Evolutionary conservation across 1,140 invertebrate species (phyloP), one percentile per base, ranked within the genome.

Genomic region (Dufourea novaeangliae): DNA sequence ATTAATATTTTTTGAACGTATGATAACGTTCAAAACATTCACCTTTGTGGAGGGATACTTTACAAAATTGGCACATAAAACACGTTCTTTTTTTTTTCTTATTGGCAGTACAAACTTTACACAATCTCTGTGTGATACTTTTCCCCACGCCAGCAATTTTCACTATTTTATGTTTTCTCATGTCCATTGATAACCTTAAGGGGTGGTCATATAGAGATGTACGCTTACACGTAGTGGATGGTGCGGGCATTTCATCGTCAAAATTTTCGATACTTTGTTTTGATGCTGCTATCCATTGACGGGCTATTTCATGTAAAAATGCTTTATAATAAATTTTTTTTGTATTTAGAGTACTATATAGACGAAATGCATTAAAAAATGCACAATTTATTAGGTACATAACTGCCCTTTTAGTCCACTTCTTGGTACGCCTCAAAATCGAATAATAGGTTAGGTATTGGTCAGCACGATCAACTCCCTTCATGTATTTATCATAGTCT

Each of bases 401-500:
- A 17, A n/a, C 46, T 7, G n/a, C 46, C 20, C 20, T 50, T 50
- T 50, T 50, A 1, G 46, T 50, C 46, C 46, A 50, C 8, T 50
- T 50, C 5, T 6, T 17, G 8, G 17, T 50, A 7, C n/a, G n/a
- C 7, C 46, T 50, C 6, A 50, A 50, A n/a, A 50, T 50, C n/a
- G 46, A n/a, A 7, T 50, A 50, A n/a, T n/a, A 50, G 20, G 46
- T n/a, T 22, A 50, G n/a, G 8, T 50, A 50, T 17, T n/a, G 46
- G n/a, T 50, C 46, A 7, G 46, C 46, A n/a, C 46, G 17, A n/a
- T 50, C 46, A 7, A 50, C 46, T 5, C 46, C 46, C n/a, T 50
- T 50, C 46, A 50, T 50, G 46, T 50, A n/a, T 17, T 50, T 17
- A 50, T 50, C 46, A n/a, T 50, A 50, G n/a, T 50, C 46, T 50